These are phyloP conservation scores for Clarias laeviceps DNA, from an alignment of 2,797 vertebrate species.

Conservation along the genomic window DNA sequence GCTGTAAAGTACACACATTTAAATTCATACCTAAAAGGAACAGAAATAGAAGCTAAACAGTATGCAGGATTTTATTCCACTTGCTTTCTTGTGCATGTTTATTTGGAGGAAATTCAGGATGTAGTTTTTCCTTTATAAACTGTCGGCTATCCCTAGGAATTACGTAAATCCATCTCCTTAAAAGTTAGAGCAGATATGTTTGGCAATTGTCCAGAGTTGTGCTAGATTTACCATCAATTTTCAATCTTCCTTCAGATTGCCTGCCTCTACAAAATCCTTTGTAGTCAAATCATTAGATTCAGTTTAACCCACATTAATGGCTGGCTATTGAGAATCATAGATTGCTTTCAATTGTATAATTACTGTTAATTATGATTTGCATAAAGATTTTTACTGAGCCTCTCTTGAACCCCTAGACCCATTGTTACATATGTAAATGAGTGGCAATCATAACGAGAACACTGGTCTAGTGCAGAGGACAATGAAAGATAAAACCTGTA, in stretches of 20 bases:
- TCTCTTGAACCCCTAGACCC: constrained; percentile 75
- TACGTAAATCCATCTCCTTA: background rate
- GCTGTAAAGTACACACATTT: constrained; percentile 41
- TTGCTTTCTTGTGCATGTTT: constrained; percentile 26
- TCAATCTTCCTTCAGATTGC: constrained; percentile 42
- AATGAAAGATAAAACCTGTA: constrained; percentile 61
- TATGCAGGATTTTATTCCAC: constrained; percentile 3
- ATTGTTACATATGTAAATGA: constrained; percentile 88
- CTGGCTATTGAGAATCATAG: constrained; percentile 71
- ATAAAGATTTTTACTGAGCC: constrained; percentile 81
- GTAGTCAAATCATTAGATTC: constrained; percentile 70
- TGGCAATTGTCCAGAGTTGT: background rate
- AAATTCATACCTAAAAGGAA: constrained; percentile 28
- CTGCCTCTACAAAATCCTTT: constrained; percentile 61
- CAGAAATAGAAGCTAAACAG: constrained; percentile 21
- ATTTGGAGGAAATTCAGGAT: constrained; percentile 16
- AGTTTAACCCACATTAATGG: constrained; percentile 75
- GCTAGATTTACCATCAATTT: constrained; percentile 19
- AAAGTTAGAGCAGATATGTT: background rate
- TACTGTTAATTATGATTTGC: constrained; percentile 87
- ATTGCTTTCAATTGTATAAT: constrained; percentile 82
- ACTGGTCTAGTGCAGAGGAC: constrained; percentile 42
- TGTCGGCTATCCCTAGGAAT: background rate
- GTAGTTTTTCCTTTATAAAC: constrained; percentile 1
- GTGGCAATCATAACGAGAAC: constrained; percentile 70